A percentile compares a stretch with the other conserved stretches of the same genome.
Evolutionary conservation across 2,113 vertebrate genomes (phyloP).

Genomic region (Henicopernis longicauda): DNA sequence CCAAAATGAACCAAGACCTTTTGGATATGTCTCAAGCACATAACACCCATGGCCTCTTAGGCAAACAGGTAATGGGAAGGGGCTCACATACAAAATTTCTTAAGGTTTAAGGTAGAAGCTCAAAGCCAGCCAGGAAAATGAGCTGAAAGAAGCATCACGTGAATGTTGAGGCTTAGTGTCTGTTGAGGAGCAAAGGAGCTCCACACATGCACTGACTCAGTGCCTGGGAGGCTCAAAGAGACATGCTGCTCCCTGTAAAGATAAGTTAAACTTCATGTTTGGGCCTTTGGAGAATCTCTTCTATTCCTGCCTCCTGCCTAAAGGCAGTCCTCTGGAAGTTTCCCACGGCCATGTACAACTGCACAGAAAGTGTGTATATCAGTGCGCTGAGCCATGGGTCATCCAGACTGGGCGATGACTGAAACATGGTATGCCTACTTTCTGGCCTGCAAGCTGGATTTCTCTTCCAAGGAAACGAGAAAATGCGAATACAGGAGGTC

Average conservation of each 20-base stretch:
- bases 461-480: not conserved
- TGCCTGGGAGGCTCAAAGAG: not conserved
- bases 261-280: not conserved
- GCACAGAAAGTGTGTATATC: rapidly evolving
- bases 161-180: not conserved
- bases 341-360: not conserved
- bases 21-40: not conserved
- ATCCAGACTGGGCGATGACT: not conserved
- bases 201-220: not conserved
- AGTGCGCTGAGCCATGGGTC: not conserved
- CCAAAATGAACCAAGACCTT: not conserved
- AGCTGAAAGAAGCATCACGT: rapidly evolving
- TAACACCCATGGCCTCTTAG: not conserved
- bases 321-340: not conserved
- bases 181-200: not conserved
- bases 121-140: not conserved
- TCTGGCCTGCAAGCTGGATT: not conserved
- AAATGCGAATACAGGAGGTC: not conserved
- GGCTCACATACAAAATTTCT: not conserved
- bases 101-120: not conserved
- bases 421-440: not conserved
- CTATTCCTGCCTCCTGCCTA: not conserved
- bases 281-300: not conserved
- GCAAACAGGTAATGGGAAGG: not conserved
- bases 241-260: not conserved